Evolutionary conservation across 2,888 invertebrate species (phyloP).

Genomic region (Ophraella communa): DNA sequence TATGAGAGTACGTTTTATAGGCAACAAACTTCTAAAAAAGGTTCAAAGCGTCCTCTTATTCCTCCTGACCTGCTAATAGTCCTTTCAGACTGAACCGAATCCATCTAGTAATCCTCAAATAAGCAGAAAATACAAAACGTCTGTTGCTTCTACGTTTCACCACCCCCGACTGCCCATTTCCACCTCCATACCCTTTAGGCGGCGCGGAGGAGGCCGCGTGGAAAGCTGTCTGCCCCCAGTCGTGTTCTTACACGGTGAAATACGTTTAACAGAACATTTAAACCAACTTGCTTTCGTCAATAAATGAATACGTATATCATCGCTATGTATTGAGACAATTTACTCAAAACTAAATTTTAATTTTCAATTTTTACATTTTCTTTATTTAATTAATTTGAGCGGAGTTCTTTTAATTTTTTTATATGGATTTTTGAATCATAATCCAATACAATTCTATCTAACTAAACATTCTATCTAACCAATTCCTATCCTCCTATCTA

Average conservation of each 20-base stretch:
- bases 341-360: too few relatives aligned
- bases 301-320: too few relatives aligned
- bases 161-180: constrained; percentile 14
- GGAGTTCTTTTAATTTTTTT: too few relatives aligned
- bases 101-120: constrained; percentile 14
- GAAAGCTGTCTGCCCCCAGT: constrained; percentile 20
- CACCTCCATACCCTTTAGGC: background rate
- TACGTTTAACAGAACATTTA: background rate
- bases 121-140: constrained; percentile 31
- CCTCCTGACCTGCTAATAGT: constrained; percentile 14
- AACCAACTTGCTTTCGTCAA: too few relatives aligned
- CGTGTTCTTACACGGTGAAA: constrained; percentile 2
- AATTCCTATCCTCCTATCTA: too few relatives aligned
- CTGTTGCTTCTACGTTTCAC: constrained; percentile 22
- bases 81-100: constrained; percentile 14
- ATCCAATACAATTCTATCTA: too few relatives aligned
- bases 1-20: constrained; percentile 10
- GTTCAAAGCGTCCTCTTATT: background rate
- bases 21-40: constrained; percentile 13
- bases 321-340: too few relatives aligned
- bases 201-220: constrained; percentile 15
- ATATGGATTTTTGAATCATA: too few relatives aligned
- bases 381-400: too few relatives aligned
- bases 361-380: too few relatives aligned
- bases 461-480: too few relatives aligned